Conservation (phyloP, 2,888 invertebrate genomes). For the Mimachlamys varia region DNA sequence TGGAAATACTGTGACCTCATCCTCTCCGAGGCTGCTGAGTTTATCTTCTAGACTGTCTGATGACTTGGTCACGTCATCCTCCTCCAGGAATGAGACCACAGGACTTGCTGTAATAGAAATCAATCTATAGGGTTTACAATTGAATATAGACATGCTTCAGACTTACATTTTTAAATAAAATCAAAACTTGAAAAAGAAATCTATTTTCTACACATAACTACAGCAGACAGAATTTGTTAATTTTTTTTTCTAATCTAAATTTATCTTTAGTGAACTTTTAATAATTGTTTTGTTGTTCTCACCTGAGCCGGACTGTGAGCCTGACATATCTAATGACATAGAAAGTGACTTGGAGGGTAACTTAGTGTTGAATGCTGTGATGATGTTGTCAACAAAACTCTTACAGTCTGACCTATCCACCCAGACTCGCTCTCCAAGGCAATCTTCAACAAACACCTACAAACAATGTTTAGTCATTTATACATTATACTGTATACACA, state of each 20-base stretch:
- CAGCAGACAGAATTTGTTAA: neutral
- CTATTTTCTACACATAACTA: neutral
- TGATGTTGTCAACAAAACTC: conserved; percentile 94
- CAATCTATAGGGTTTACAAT: neutral
- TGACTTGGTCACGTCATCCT: conserved; percentile 69
- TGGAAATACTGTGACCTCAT: conserved; percentile 60
- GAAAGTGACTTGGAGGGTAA: conserved; percentile 86
- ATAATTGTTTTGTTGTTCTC: conserved; percentile 21
- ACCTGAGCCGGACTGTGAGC: conserved; percentile 64
- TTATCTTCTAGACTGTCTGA: conserved; percentile 37
- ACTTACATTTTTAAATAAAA: neutral
- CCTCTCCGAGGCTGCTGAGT: conserved; percentile 41
- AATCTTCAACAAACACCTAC: conserved; percentile 96
- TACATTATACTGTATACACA: neutral
- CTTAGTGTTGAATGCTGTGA: conserved; percentile 91
- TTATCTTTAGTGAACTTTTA: neutral
- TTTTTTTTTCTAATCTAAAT: neutral
- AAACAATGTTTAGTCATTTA: conserved; percentile 56
- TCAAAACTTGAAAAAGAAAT: neutral
- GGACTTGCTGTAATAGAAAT: conserved; percentile 61
- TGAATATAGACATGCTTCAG: neutral
- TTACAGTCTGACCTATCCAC: conserved; percentile 95
- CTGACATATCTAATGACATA: conserved; percentile 53
- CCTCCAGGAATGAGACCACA: conserved; percentile 60
- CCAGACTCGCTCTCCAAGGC: conserved; percentile 95